A percentile compares a stretch with the other conserved stretches of the same genome.
Evolutionary conservation across 2,113 vertebrate species (phyloP).

Genomic region (Speoplatyrhinus poulsoni): DNA sequence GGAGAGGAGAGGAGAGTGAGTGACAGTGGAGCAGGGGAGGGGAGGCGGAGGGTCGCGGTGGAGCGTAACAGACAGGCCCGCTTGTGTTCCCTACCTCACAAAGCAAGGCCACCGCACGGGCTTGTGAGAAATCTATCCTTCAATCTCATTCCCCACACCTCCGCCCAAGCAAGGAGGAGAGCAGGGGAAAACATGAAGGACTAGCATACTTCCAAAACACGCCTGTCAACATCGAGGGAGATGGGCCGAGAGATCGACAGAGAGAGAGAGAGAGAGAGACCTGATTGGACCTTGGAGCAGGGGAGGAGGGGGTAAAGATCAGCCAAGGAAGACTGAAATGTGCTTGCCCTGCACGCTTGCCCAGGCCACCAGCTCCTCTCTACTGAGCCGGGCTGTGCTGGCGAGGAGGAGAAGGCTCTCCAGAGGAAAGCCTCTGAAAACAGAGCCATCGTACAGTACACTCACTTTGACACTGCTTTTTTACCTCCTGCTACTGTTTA

Average conservation of each 20-base stretch:
- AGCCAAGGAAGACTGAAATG: too few relatives aligned
- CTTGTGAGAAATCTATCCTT: conserved; percentile 72
- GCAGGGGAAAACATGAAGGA: conserved; percentile 44
- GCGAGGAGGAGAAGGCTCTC: too few relatives aligned
- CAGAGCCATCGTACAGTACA: too few relatives aligned
- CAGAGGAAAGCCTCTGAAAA: too few relatives aligned
- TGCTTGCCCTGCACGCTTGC: too few relatives aligned
- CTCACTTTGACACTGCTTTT: too few relatives aligned
- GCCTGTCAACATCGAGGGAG: conserved; percentile 53
- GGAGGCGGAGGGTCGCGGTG: conserved; percentile 21
- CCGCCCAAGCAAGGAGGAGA: conserved; percentile 2
- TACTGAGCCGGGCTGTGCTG: too few relatives aligned
- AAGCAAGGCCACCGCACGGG: conserved; percentile 61
- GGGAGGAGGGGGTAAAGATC: too few relatives aligned
- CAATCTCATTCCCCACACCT: conserved; percentile 56
- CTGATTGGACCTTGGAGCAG: too few relatives aligned
- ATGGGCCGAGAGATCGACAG: conserved; percentile 5
- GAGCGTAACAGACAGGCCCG: conserved; percentile 70
- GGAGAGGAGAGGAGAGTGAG: conserved; percentile 46
- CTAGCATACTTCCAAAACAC: conserved; percentile 61
- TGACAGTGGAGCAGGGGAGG: conserved; percentile 50
- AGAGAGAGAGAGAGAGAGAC: not conserved
- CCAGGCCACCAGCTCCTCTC: too few relatives aligned
- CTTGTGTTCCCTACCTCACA: conserved; percentile 73
- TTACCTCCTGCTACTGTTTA: too few relatives aligned